Conservation (phyloP, 2,888 invertebrate genomes). For the Hecatera dysodea region DNA sequence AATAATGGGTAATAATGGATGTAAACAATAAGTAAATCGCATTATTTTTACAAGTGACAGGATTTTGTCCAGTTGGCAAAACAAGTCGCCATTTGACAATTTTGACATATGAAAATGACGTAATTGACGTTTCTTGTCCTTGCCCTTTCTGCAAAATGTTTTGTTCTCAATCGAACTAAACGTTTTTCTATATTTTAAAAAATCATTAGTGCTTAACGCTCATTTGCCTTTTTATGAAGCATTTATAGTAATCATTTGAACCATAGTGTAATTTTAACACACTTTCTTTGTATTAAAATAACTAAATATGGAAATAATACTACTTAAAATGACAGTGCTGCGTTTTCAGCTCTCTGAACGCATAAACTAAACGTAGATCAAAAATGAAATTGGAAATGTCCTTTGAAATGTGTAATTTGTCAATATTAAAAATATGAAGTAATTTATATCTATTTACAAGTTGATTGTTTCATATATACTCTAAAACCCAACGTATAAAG, state of each 20-base stretch:
- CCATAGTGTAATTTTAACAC: fast-evolving
- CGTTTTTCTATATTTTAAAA: background rate
- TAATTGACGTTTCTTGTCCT: conserved; percentile 50
- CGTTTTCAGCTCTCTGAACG: background rate
- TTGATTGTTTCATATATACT: conserved; percentile 85
- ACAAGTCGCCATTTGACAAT: conserved; percentile 77
- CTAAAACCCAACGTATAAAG: conserved; percentile 70
- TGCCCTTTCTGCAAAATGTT: background rate
- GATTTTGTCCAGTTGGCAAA: conserved; percentile 90
- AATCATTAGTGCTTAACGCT: too few relatives aligned
- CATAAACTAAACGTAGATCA: conserved; percentile 59
- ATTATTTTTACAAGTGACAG: conserved; percentile 87
- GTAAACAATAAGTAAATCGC: conserved; percentile 87
- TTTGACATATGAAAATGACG: conserved; percentile 53
- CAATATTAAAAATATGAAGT: conserved; percentile 84
- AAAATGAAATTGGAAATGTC: conserved; percentile 75
- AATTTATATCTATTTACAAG: conserved; percentile 85
- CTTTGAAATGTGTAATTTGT: conserved; percentile 77
- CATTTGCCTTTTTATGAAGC: fast-evolving
- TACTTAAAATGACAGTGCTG: background rate
- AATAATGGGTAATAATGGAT: conserved; percentile 71
- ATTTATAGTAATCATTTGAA: background rate
- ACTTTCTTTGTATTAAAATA: background rate
- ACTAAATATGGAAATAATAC: background rate
- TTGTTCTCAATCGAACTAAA: conserved; percentile 3